A percentile compares a stretch with the other conserved stretches of the same genome.
Evolutionary conservation across 2,888 invertebrate species (phyloP).

Genomic region (Drosophila differens): DNA sequence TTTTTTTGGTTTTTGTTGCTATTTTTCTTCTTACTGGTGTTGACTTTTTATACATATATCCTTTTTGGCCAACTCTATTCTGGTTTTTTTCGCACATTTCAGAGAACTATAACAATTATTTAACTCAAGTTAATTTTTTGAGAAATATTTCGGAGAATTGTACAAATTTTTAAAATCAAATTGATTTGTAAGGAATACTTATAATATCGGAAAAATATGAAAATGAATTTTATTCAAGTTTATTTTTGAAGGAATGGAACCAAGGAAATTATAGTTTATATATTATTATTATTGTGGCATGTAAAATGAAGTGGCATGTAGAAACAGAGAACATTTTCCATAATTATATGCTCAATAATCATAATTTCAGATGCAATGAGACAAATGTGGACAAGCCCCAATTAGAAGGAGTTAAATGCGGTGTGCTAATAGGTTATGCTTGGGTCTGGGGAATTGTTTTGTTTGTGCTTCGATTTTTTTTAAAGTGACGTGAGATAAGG

Average conservation of each 20-base stretch:
- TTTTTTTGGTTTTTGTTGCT: conserved; percentile 9
- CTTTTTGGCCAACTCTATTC: background rate
- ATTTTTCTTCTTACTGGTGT: background rate
- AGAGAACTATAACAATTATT: background rate
- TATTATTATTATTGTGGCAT: background rate
- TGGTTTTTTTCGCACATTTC: background rate
- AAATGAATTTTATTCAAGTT: background rate
- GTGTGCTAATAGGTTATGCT: background rate
- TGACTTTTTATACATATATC: background rate
- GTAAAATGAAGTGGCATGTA: background rate
- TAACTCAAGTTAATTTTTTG: too few relatives aligned
- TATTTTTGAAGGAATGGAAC: background rate
- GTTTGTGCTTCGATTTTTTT: background rate
- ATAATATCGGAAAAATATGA: background rate
- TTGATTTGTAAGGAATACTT: background rate
- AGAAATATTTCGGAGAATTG: background rate
- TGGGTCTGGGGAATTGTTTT: background rate
- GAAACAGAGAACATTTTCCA: too few relatives aligned
- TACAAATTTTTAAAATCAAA: background rate
- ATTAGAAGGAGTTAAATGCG: background rate
- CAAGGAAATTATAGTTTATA: background rate
- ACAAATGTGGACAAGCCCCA: background rate
- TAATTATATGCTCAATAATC: background rate
- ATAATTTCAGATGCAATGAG: background rate
- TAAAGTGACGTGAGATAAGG: background rate